Base-by-base conservation (phyloP, 2,888 invertebrate species). In the Drosophila yooni region DNA sequence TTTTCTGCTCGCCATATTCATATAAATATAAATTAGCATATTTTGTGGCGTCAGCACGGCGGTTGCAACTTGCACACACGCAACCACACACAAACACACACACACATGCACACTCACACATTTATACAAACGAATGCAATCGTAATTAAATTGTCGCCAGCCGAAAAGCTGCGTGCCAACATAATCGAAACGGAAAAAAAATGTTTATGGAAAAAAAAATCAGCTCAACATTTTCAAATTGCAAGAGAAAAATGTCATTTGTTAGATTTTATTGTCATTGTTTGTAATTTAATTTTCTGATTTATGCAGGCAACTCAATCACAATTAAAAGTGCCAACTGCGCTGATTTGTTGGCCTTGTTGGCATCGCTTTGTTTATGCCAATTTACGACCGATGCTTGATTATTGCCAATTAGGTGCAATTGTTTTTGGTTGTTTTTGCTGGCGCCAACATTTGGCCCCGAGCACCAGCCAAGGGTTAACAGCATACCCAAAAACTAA, bases 1-100 rank as follows among this genome's bases (percentile, higher is more conserved):
- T 48, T 50, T 36, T 33, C 56, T 50, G 74, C 71, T 76, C 62
- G 70, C 82, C 74, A 81, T 78, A 87, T 89, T 78, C 88, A 88
- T 88, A 88, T 89, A 89, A 85, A 87, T 87, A 89, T 88, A 88
- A 88, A 88, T 88, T 89, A 88, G 88, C 90, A 88, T 88, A 90
- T 90, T 89, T 88, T 89, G 88, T 76, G 88, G 88, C 90, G 88
- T 81, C 90, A 79, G 71, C 66, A 70, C 52, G 89, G 70, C 83
- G 89, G 69, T 81, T 73, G 76, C 72, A 72, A 50, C 66, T 43
- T n/a, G 13, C 48, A 73, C 58, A 48, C 21, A 27, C 38, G n/a
- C 59, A 43, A 54, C 43, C 67, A 53, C 59, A 18, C 50, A 38
- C 51, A 48, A 36, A 38, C 33, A 52, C 27, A 57, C 27, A 57